Evolutionary conservation across 2,113 vertebrate species (phyloP), one percentile per base, ranked within the genome.

Genomic region (Tympanuchus pallidicinctus): DNA sequence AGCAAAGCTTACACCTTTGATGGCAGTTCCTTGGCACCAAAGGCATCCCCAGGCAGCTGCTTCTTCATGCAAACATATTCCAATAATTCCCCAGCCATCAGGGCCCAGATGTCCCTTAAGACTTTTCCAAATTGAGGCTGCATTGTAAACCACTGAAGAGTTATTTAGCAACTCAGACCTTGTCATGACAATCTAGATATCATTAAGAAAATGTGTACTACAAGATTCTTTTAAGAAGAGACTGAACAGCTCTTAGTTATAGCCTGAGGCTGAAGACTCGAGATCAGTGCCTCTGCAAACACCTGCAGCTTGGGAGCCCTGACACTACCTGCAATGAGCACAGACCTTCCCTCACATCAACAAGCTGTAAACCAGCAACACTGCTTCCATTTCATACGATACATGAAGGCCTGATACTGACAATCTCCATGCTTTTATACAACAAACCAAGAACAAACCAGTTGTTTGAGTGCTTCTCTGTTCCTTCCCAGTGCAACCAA

Each of bases 401-500:
- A 9, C 8, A 28, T 14, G 21, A 82, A 45, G 59, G 64, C 48
- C 30, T 82, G 21, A 57, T 24, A 27, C 16, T 61, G n/a, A 34
- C 8, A 48, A 12, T 4, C 3, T 0, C 28, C 43, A 38, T 1
- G 4, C 2, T 13, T 7, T 43, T 60, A 63, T 24, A 85, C 24
- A 47, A 45, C 52, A 89, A 67, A 72, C 5, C 27, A 45, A 82
- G 21, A 69, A 22, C 25, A 34, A 15, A 8, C 8, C 43, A 60
- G 19, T 20, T 48, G 13, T 25, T 19, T 25, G 32, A 52, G 18
- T 8, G 22, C 38, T 73, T 43, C 63, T 65, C 32, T 88, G 5
- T 47, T 61, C 10, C 12, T 36, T 83, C 14, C 42, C 48, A 16
- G 36, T 18, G 47, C 27, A 71, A 13, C 27, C 21, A 27, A 72